phyloP scores from a whole-genome alignment of 2,797 vertebrate genomes.

The Lagocephalus sceleratus region DNA sequence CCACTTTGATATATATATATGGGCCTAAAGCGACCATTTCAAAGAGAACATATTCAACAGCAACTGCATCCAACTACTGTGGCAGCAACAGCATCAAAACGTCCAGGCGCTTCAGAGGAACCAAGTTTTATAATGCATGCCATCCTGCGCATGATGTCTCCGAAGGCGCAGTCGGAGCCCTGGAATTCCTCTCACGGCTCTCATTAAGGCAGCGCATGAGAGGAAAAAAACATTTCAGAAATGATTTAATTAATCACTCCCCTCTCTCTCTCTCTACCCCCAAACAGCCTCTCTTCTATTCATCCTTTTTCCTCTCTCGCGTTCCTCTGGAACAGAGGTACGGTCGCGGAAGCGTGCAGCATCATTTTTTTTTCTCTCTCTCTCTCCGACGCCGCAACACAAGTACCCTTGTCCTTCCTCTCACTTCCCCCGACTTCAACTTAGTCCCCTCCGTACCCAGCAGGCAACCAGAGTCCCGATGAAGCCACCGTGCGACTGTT shows the following conservation, averaged over 20 bases:
- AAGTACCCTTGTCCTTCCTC: slow-evolving; percentile 57
- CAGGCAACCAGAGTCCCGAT: slow-evolving; percentile 51
- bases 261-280: slow-evolving; percentile 20
- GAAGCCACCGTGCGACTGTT: slow-evolving; percentile 56
- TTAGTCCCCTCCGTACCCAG: slow-evolving; percentile 52
- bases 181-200: slow-evolving; percentile 46
- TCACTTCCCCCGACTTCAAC: slow-evolving; percentile 56
- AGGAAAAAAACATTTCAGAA: slow-evolving; percentile 60
- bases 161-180: slow-evolving; percentile 43
- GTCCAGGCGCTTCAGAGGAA: slow-evolving; percentile 11
- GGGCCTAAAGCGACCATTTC: slow-evolving; percentile 17
- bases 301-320: slow-evolving; percentile 25
- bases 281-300: slow-evolving; percentile 7
- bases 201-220: slow-evolving; percentile 47
- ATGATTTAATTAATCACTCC: slow-evolving; percentile 70
- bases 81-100: not conserved
- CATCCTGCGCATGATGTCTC: slow-evolving; percentile 52
- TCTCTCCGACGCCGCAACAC: slow-evolving; percentile 59
- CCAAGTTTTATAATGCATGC: slow-evolving; percentile 58
- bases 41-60: not conserved
- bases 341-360: slow-evolving; percentile 9
- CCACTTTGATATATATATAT: not conserved
- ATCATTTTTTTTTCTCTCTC: slow-evolving; percentile 32
- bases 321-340: slow-evolving; percentile 9
- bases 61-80: slow-evolving; percentile 26